A percentile compares a stretch with the other conserved stretches of the same genome.
Conservation (phyloP, 2,797 vertebrate species). For the Clamator glandarius region DNA sequence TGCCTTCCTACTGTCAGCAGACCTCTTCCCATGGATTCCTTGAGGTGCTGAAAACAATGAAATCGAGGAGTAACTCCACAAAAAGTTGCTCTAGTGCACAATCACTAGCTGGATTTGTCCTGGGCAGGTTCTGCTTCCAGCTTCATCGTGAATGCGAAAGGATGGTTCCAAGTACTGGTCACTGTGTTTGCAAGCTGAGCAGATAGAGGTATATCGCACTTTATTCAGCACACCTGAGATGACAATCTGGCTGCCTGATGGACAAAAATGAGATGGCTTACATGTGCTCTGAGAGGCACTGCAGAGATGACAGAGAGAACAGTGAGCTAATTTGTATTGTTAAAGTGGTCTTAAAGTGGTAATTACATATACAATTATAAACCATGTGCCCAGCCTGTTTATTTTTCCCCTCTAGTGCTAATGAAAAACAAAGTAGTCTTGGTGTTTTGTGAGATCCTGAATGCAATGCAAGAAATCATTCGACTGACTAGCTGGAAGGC, state of each 20-base stretch:
- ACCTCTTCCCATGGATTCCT: not conserved
- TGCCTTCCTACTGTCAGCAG: not conserved
- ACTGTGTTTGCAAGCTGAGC: not conserved
- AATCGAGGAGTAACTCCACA: not conserved
- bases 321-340: conserved; percentile 44
- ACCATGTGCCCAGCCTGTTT: conserved; percentile 19
- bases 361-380: conserved; percentile 51
- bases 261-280: not conserved
- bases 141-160: not conserved
- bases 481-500: not conserved
- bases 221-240: not conserved
- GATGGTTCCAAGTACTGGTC: not conserved
- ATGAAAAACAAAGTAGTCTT: conserved; percentile 47
- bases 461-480: conserved; percentile 28
- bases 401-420: conserved; percentile 30
- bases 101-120: not conserved
- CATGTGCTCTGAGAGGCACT: not conserved
- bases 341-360: conserved; percentile 48
- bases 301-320: conserved; percentile 25
- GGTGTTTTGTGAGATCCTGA: conserved; percentile 4
- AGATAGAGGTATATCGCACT: not conserved
- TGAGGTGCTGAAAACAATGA: not conserved
- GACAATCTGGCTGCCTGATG: not conserved
- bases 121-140: not conserved
- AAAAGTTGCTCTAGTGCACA: not conserved